Percentiles rank a stretch among this genome's conserved stretches.
phyloP scores from a whole-genome alignment of 2,888 invertebrate species.

The Amiota mariae region DNA sequence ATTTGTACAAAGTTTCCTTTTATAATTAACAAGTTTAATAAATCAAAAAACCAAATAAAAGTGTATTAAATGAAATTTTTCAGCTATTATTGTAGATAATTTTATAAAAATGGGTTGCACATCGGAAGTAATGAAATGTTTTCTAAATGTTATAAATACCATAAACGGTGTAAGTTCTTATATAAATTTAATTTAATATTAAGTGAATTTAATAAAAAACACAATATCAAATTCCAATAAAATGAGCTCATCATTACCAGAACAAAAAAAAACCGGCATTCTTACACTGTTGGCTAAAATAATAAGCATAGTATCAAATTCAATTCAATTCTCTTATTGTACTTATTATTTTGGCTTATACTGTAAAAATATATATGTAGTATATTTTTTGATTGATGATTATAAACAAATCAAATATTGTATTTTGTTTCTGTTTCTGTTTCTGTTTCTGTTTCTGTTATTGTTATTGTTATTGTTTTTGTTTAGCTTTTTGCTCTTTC shows the following conservation, averaged over 20 bases:
- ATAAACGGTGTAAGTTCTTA: slow-evolving; percentile 59
- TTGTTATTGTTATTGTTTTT: slow-evolving; percentile 29
- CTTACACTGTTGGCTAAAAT: too few species aligned
- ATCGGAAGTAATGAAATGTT: slow-evolving; percentile 59
- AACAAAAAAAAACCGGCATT: neutral
- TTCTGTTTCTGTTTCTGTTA: neutral
- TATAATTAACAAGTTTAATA: neutral
- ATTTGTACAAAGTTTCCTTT: neutral
- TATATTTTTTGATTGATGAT: neutral
- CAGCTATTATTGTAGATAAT: neutral
- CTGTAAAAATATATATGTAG: neutral
- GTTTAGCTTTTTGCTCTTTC: slow-evolving; percentile 58
- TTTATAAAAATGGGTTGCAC: slow-evolving; percentile 60
- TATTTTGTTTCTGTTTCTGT: neutral
- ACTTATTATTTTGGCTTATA: too few species aligned
- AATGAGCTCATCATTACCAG: slow-evolving; percentile 17
- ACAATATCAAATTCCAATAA: slow-evolving; percentile 20
- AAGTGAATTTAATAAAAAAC: neutral
- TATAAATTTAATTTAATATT: neutral
- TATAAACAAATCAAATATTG: neutral
- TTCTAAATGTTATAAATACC: slow-evolving; percentile 58
- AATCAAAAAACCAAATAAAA: too few species aligned
- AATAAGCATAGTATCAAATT: too few species aligned
- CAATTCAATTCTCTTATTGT: too few species aligned
- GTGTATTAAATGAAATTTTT: neutral